Conservation (phyloP, 2,113 vertebrate species). For the Cichladusa arquata region DNA sequence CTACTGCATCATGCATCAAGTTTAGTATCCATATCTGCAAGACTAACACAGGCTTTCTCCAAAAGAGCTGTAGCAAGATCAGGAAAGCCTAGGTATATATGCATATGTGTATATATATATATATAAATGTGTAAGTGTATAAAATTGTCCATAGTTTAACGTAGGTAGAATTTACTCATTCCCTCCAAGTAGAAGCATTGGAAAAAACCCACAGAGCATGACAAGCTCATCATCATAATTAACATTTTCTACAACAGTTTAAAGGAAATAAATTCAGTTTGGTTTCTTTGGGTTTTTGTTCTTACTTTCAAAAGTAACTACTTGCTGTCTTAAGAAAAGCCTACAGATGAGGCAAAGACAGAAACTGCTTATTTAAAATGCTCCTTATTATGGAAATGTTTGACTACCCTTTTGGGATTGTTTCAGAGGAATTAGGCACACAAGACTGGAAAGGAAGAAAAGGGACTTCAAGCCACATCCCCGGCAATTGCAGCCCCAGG, state of each 20-base stretch:
- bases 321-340: conserved; percentile 34
- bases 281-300: conserved; percentile 38
- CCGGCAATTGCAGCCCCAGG: not conserved
- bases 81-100: not conserved
- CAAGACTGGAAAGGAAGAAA: conserved; percentile 55
- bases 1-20: not conserved
- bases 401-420: conserved; percentile 22
- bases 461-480: conserved; percentile 1
- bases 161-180: not conserved
- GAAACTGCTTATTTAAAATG: conserved; percentile 39
- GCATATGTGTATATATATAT: not conserved
- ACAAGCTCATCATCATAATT: not conserved
- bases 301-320: conserved; percentile 52
- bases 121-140: not conserved
- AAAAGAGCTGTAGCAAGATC: not conserved
- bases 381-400: conserved; percentile 53
- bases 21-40: not conserved
- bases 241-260: conserved; percentile 16
- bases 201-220: not conserved
- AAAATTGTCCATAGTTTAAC: not conserved
- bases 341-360: conserved; percentile 35
- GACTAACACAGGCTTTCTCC: not conserved
- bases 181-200: not conserved
- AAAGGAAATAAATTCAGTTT: conserved; percentile 45
- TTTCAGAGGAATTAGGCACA: conserved; percentile 51